phyloP scores from a whole-genome alignment of 2,113 vertebrate genomes.

The Megaptera novaeangliae region DNA sequence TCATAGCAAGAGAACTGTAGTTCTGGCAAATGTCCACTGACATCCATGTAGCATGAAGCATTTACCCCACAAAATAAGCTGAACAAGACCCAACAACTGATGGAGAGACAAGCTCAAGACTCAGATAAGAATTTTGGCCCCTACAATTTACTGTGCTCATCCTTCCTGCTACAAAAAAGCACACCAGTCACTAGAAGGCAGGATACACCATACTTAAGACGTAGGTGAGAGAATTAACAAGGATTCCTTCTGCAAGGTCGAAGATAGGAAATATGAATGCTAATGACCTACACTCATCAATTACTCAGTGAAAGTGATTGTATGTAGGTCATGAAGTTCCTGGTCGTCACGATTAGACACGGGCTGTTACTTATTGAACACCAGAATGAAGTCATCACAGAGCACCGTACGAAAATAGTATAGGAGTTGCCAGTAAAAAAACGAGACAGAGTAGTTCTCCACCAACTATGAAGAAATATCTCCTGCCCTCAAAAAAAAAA shows the following conservation, averaged over 20 bases:
- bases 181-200: conserved; percentile 14
- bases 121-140: background rate
- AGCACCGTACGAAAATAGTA: background rate
- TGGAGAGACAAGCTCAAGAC: background rate
- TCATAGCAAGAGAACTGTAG: background rate
- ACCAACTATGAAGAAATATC: conserved; percentile 17
- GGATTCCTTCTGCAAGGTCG: conserved; percentile 27
- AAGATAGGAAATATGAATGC: conserved; percentile 16
- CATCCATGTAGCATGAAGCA: background rate
- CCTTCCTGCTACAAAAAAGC: conserved; percentile 17
- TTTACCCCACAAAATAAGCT: background rate
- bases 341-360: background rate
- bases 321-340: background rate
- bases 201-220: conserved; percentile 25
- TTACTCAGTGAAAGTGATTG: background rate
- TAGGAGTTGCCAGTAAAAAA: background rate
- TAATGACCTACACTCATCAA: background rate
- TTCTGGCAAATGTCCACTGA: background rate
- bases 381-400: background rate
- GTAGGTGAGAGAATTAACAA: conserved; percentile 43
- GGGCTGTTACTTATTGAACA: background rate
- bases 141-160: background rate
- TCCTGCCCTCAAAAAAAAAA: background rate
- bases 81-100: background rate
- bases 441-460: background rate